phyloP scores from a whole-genome alignment of 2,888 invertebrate species.

The Anagyrus pseudococci region DNA sequence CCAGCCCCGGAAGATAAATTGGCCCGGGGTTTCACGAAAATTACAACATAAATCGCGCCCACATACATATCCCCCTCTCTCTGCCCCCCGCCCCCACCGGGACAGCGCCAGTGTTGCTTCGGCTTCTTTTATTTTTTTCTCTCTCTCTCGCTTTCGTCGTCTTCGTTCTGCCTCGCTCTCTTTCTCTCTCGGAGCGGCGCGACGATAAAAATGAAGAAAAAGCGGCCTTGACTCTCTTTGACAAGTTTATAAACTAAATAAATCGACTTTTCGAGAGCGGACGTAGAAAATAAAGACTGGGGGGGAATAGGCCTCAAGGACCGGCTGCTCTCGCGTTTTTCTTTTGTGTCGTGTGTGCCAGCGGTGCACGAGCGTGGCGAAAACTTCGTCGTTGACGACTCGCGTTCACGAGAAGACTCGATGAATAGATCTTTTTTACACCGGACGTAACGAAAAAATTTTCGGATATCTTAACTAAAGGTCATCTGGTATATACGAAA shows the following conservation, averaged over 20 bases:
- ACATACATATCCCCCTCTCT: no score
- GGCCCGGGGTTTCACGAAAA: not conserved
- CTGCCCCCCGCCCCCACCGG: not conserved
- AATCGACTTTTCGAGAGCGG: constrained; percentile 5
- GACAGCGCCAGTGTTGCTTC: not conserved
- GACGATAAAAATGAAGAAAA: not conserved
- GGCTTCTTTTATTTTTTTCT: no score
- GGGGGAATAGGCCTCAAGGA: not conserved
- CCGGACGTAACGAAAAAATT: no score
- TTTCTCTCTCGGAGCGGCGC: not conserved
- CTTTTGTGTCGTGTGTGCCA: not conserved
- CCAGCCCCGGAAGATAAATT: no score
- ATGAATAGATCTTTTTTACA: no score
- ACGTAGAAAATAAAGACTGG: not conserved
- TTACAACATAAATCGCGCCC: not conserved
- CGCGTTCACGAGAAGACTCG: no score
- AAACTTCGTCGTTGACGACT: no score
- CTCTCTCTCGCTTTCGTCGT: no score
- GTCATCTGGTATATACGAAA: no score
- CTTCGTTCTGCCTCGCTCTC: no score
- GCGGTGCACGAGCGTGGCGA: not conserved
- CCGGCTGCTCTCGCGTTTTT: no score
- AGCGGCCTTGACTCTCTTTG: constrained; percentile 3
- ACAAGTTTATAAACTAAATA: constrained; percentile 17
- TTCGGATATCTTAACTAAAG: no score